Evolutionary conservation across 2,797 vertebrate genomes (phyloP).

Genomic region (Rhinichthys osculus): DNA sequence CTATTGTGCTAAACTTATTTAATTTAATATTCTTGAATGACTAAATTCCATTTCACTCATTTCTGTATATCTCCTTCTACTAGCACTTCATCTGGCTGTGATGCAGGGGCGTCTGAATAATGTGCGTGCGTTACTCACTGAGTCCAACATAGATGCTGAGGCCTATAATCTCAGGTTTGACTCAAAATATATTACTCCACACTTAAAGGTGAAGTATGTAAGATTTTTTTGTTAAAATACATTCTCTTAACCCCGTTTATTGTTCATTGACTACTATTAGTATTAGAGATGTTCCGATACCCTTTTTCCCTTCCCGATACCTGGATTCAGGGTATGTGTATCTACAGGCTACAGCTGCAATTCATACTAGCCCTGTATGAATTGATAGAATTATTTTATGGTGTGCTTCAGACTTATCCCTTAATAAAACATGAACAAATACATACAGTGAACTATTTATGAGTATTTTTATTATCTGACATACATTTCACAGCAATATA

Average conservation of each 20-base stretch:
- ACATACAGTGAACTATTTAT: too few relatives aligned
- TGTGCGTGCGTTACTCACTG: slow-evolving; percentile 93
- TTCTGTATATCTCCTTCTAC: neutral
- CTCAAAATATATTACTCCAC: neutral
- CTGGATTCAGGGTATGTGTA: too few relatives aligned
- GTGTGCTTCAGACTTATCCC: too few relatives aligned
- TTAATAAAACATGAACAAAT: too few relatives aligned
- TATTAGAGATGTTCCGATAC: too few relatives aligned
- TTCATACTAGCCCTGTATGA: too few relatives aligned
- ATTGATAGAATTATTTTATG: too few relatives aligned
- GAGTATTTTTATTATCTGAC: too few relatives aligned
- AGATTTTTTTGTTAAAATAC: neutral
- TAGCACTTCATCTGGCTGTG: slow-evolving; percentile 96
- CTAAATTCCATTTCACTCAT: neutral
- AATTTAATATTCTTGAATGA: neutral
- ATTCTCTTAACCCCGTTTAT: neutral
- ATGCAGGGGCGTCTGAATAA: slow-evolving; percentile 97
- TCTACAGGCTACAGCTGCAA: too few relatives aligned
- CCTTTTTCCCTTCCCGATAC: too few relatives aligned
- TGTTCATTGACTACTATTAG: neutral
- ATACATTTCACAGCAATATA: too few relatives aligned
- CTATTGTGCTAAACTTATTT: too few relatives aligned
- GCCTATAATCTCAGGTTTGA: slow-evolving; percentile 94
- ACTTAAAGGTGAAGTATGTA: neutral
- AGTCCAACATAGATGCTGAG: slow-evolving; percentile 95